Percentiles rank a stretch among this genome's conserved stretches.
phyloP scores from a whole-genome alignment of 1,140 invertebrate genomes.

The Cherax destructor region DNA sequence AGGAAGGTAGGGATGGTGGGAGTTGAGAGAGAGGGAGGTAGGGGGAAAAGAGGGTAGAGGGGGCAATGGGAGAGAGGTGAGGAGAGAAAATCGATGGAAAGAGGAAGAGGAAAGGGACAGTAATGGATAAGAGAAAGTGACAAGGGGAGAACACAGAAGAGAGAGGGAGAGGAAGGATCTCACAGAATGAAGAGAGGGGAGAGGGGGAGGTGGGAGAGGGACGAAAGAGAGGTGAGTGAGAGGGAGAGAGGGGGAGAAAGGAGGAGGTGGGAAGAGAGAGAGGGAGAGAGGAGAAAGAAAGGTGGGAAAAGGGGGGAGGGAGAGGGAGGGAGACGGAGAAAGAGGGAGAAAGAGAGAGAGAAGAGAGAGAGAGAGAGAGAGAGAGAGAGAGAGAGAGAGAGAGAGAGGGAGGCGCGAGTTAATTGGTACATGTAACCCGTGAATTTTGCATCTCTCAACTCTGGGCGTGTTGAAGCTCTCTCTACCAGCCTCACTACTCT shows the following conservation, averaged over 20 bases:
- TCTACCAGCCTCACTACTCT: background rate
- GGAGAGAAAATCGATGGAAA: too few relatives aligned
- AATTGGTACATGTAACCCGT: conserved; percentile 66
- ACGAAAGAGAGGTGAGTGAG: background rate
- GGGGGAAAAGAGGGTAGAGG: too few relatives aligned
- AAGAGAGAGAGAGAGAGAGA: background rate
- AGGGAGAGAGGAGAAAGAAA: background rate
- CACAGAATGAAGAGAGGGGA: too few relatives aligned
- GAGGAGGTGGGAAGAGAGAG: too few relatives aligned
- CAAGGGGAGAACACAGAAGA: too few relatives aligned
- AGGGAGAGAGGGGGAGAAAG: too few relatives aligned
- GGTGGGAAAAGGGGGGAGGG: background rate
- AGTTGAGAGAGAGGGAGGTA: too few relatives aligned
- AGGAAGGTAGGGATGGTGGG: too few relatives aligned
- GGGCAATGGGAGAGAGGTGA: too few relatives aligned
- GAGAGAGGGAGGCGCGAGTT: conserved; percentile 58
- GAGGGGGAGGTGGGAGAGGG: background rate
- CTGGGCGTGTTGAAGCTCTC: conserved; percentile 33
- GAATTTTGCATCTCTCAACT: conserved; percentile 64
- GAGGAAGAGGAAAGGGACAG: too few relatives aligned
- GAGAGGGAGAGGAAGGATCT: too few relatives aligned
- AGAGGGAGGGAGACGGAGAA: conserved; percentile 5
- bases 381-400: conserved; percentile 4
- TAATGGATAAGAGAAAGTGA: too few relatives aligned
- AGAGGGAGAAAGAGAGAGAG: background rate